Percentiles rank a stretch among this genome's conserved stretches.
These are phyloP conservation scores for Diogma glabrata DNA, from an alignment of 2,888 invertebrate genomes.

Conservation along the genomic window DNA sequence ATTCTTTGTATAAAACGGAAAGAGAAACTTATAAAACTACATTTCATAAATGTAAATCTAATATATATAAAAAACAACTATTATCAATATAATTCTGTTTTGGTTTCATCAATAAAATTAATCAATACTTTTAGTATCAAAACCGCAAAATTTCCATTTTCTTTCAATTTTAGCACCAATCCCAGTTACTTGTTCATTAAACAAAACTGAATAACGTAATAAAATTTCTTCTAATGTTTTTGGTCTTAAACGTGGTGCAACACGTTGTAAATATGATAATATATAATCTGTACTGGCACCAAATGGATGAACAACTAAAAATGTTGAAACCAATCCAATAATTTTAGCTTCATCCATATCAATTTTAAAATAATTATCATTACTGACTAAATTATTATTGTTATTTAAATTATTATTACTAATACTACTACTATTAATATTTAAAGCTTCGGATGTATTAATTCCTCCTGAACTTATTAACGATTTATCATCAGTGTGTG, in stretches of 20 bases:
- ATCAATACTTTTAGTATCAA: slow-evolving; percentile 17
- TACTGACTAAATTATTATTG: slow-evolving; percentile 11
- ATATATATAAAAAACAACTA: too few species aligned
- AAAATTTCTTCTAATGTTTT: slow-evolving; percentile 68
- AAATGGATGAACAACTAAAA: slow-evolving; percentile 78
- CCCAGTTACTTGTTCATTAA: slow-evolving; percentile 64
- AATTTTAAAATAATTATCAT: slow-evolving; percentile 9
- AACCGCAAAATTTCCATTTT: slow-evolving; percentile 72
- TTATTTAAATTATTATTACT: slow-evolving; percentile 30
- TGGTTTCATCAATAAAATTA: too few species aligned
- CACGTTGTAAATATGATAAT: slow-evolving; percentile 78
- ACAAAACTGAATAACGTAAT: slow-evolving; percentile 66
- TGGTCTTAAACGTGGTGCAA: slow-evolving; percentile 58
- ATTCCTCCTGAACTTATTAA: too few species aligned
- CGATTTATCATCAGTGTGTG: too few species aligned
- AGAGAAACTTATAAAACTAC: too few species aligned
- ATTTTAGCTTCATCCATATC: slow-evolving; percentile 50
- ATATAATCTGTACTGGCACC: slow-evolving; percentile 86
- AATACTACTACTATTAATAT: slow-evolving; percentile 1
- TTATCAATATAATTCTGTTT: too few species aligned
- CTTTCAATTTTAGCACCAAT: slow-evolving; percentile 78
- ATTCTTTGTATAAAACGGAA: too few species aligned
- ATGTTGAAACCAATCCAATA: slow-evolving; percentile 80
- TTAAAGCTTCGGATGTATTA: background rate
- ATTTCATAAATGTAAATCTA: too few species aligned